Conservation (phyloP, 1,140 invertebrate species). For the Tyrophagus putrescentiae region DNA sequence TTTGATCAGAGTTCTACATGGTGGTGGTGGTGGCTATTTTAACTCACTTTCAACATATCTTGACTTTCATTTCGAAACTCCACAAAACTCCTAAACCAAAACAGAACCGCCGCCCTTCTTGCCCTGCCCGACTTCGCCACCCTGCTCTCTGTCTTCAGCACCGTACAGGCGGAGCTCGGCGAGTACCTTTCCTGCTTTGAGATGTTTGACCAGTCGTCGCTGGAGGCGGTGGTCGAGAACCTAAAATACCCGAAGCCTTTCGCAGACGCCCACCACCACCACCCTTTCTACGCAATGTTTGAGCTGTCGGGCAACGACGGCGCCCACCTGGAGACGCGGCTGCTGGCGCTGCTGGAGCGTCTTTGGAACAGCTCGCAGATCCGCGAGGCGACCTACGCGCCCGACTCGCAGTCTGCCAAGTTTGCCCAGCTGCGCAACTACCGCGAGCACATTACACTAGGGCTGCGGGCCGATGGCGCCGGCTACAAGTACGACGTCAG, state of each 20-base stretch:
- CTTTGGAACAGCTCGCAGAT: conserved; percentile 54
- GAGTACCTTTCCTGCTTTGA: conserved; percentile 89
- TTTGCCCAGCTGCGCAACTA: conserved; percentile 15
- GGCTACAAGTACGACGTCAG: conserved; percentile 93
- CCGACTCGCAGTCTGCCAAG: conserved; percentile 58
- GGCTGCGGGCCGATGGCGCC: conserved; percentile 64
- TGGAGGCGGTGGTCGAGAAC: conserved; percentile 44
- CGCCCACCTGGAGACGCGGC: background rate
- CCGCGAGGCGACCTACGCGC: conserved; percentile 63
- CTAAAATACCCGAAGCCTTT: conserved; percentile 49
- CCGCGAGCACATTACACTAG: conserved; percentile 49
- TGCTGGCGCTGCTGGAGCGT: conserved; percentile 35
- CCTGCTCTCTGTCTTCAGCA: conserved; percentile 54
- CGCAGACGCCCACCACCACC: conserved; percentile 33
- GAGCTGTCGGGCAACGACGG: conserved; percentile 57
- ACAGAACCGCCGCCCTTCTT: conserved; percentile 52
- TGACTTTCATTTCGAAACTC: no score
- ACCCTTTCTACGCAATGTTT: conserved; percentile 75
- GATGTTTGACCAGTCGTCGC: conserved; percentile 60
- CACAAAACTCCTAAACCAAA: conserved; percentile 55
- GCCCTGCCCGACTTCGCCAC: conserved; percentile 46
- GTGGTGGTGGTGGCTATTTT: no score
- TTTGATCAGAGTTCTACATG: no score
- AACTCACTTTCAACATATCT: no score
- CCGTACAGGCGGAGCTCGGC: conserved; percentile 54